Evolutionary conservation across 1,140 invertebrate genomes (phyloP), one percentile per base, ranked within the genome.

Genomic region (Mercenaria mercenaria): DNA sequence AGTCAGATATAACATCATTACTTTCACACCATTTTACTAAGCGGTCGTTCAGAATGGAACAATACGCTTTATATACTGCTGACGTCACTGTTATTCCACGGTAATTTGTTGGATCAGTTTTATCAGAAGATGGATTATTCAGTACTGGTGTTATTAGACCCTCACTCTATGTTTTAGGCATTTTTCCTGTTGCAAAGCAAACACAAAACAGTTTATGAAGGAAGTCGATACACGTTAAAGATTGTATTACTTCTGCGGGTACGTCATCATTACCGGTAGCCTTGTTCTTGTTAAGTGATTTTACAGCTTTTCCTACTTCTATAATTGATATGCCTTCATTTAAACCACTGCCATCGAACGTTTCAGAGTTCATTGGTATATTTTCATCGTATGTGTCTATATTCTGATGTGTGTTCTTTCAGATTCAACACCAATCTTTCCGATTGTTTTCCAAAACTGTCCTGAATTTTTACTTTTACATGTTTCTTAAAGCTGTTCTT

Each of bases 51-150:
- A 90, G 41, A 32, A 86, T 41, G 52, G 29, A 56, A 52, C 76
- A 85, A 64, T 79, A 90, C 26, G 69, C 41, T 50, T 85, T 90
- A 41, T 89, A 89, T 56, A 77, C 47, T 50, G 37, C 69, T 43
- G 76, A 79, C n/a, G 79, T 47, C 23, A 88, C 29, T 34, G 76
- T 80, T 29, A 88, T 88, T 26, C 86, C 86, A n/a, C 77, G 32
- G 26, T 88, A 88, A 69, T 43, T 61, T 8, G 11, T 20, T 37
- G 56, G 77, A 47, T 87, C 52, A 3, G 72, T 76, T 4, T 50
- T 50, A 43, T 87, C 84, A 4, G 37, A 61, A 26, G 52, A 74
- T 34, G 50, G 43, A 41, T 34, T 76, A 26, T 87, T 87, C 4
- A 59, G 72, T 13, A 85, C 74, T n/a, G 83, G 69, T 3, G 43